Evolutionary conservation across 2,113 vertebrate species (phyloP).

Genomic region (Oryzias curvinotus): DNA sequence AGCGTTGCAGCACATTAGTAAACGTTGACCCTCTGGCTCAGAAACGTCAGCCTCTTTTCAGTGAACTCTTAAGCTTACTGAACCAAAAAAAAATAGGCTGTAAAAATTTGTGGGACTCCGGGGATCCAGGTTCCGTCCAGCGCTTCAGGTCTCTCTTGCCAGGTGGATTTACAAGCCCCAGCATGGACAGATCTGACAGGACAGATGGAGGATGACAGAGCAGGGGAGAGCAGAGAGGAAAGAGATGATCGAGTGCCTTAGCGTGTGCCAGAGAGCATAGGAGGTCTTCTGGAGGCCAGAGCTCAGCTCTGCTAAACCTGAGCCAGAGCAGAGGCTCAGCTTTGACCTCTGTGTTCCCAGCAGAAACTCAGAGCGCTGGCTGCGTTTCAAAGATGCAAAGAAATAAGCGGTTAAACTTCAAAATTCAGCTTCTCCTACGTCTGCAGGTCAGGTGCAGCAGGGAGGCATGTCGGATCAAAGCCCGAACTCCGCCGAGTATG

Average conservation of each 20-base stretch:
- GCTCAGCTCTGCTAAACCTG: slow-evolving; percentile 21
- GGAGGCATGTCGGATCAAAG: slow-evolving; percentile 22
- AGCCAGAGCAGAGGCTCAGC: slow-evolving; percentile 51
- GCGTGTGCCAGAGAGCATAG: slow-evolving; percentile 57
- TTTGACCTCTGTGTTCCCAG: slow-evolving; percentile 48
- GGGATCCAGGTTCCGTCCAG: slow-evolving; percentile 45
- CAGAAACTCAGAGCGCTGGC: slow-evolving; percentile 48
- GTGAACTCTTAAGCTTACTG: slow-evolving; percentile 57
- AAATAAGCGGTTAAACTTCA: slow-evolving; percentile 42
- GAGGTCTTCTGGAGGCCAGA: slow-evolving; percentile 61
- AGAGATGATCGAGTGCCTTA: slow-evolving; percentile 47
- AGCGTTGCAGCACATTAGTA: slow-evolving; percentile 28
- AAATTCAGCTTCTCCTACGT: slow-evolving; percentile 14
- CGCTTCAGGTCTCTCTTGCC: slow-evolving; percentile 57
- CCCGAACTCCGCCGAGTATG: slow-evolving; percentile 11
- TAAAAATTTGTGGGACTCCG: slow-evolving; percentile 54
- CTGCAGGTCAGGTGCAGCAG: slow-evolving; percentile 52
- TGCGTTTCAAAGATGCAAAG: slow-evolving; percentile 35
- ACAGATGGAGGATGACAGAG: slow-evolving; percentile 39
- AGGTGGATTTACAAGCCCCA: slow-evolving; percentile 64
- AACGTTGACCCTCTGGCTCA: slow-evolving; percentile 41
- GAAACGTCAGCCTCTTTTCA: slow-evolving; percentile 26
- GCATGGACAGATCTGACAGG: slow-evolving; percentile 65
- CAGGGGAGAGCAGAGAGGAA: slow-evolving; percentile 22
- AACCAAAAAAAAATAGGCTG: slow-evolving; percentile 44